A percentile compares a stretch with the other conserved stretches of the same genome.
phyloP scores from a whole-genome alignment of 2,113 vertebrate species.

The Sinocyclocheilus grahami region DNA sequence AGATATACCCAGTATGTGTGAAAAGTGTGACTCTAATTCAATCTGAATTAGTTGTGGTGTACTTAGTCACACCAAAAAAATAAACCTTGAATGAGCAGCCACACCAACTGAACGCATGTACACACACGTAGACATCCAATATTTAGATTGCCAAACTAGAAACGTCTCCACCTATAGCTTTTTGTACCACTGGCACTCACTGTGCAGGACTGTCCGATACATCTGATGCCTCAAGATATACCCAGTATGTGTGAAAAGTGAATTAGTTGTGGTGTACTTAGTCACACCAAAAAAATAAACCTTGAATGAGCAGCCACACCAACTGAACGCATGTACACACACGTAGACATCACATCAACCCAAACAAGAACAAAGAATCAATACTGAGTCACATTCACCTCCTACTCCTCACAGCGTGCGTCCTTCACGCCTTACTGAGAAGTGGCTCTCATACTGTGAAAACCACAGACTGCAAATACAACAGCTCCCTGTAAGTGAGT shows the following conservation, averaged over 20 bases:
- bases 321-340: background rate
- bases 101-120: background rate
- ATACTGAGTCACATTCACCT: slow-evolving; percentile 8
- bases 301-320: background rate
- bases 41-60: background rate
- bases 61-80: background rate
- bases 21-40: background rate
- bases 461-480: background rate
- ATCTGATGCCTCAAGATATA: background rate
- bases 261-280: background rate
- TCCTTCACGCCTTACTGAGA: slow-evolving; percentile 3
- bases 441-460: slow-evolving; percentile 13
- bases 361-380: slow-evolving; percentile 14
- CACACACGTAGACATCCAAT: background rate
- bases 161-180: background rate
- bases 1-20: background rate
- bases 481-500: background rate
- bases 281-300: background rate
- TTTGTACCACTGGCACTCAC: background rate
- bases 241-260: background rate
- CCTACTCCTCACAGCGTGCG: background rate
- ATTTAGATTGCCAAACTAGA: background rate
- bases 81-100: background rate
- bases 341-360: background rate
- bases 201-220: too few species aligned